Evolutionary conservation across 2,888 invertebrate species (phyloP), one percentile per base, ranked within the genome.

Genomic region (Acleris laterana): DNA sequence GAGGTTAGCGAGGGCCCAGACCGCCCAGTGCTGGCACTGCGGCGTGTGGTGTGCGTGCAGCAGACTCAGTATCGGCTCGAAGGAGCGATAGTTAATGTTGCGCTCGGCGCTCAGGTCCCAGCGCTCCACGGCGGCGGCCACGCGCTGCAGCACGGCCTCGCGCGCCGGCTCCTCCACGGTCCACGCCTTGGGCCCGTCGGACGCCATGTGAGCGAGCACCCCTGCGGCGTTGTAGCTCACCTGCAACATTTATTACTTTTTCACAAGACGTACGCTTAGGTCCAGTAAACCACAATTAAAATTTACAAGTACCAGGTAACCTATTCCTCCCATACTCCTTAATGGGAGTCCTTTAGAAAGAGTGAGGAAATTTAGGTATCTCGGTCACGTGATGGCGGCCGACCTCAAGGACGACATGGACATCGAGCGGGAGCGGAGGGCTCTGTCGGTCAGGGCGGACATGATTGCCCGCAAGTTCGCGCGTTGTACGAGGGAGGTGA

Each of bases 1-100:
- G 69, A 99, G 95, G 91, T 99, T 99, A 57, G 99, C 98, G 68
- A 99, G 93, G 0, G 99, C 99, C 99, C 99, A 99, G 7, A 97
- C 96, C 3, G 99, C 98, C 99, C 99, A 99, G 84, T 98, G 96
- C 84, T 98, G 98, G 85, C 98, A 98, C 83, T 97, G 96, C 1
- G 97, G 97, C 1, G 98, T 98, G 81, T 98, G 97, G 75, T 96
- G 95, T 62, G 96, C 95, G 69, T 95, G 94, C 53, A 98, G 94
- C 69, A 99, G 93, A 70, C 96, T 95, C 25, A 99, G 93, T 69
- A 99, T 98, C 0, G 99, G 99, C 82, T 98, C 96, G 91, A 99
- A 99, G 38, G 90, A 89, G 52, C 98, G 95, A 88, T 99, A 99
- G 92, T 99, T 99, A 72, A 99, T 99, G 85, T 98, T 99, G 51